A percentile compares a stretch with the other conserved stretches of the same genome.
Evolutionary conservation across 2,113 vertebrate species (phyloP).

Genomic region (Daphoenositta chrysoptera): DNA sequence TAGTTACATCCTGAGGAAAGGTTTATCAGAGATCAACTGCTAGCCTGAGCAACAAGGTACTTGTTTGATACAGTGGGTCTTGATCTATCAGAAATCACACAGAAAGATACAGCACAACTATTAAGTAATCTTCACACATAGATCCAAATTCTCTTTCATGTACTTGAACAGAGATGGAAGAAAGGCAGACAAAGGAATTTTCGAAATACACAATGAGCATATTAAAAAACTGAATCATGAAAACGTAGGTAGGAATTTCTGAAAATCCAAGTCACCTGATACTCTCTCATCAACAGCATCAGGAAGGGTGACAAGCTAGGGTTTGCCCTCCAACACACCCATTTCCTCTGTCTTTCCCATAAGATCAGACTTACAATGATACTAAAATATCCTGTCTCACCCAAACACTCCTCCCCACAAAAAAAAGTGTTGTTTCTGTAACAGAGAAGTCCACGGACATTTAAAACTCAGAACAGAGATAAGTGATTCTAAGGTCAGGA

Average conservation of each 20-base stretch:
- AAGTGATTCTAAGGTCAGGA: not conserved
- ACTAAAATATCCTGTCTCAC: not conserved
- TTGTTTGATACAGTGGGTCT: not conserved
- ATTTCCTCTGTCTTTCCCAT: not conserved
- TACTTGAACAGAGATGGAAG: not conserved
- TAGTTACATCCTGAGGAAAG: not conserved
- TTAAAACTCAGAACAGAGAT: not conserved
- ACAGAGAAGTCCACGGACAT: not conserved
- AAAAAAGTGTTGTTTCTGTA: not conserved
- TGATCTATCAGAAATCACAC: not conserved
- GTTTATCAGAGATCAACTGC: not conserved
- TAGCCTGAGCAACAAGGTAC: not conserved
- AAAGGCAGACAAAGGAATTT: not conserved
- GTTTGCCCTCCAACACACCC: not conserved
- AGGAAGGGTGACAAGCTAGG: not conserved
- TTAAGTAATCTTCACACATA: not conserved
- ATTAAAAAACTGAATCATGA: not conserved
- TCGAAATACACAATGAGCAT: not conserved
- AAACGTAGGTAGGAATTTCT: not conserved
- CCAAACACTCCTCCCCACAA: not conserved
- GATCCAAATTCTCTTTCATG: not conserved
- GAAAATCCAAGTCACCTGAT: not conserved
- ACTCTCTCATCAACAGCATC: not conserved
- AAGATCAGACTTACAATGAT: not conserved
- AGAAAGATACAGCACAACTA: not conserved